A percentile compares a stretch with the other conserved stretches of the same genome.
phyloP scores from a whole-genome alignment of 2,888 invertebrate species.

The Lepas anatifera region DNA sequence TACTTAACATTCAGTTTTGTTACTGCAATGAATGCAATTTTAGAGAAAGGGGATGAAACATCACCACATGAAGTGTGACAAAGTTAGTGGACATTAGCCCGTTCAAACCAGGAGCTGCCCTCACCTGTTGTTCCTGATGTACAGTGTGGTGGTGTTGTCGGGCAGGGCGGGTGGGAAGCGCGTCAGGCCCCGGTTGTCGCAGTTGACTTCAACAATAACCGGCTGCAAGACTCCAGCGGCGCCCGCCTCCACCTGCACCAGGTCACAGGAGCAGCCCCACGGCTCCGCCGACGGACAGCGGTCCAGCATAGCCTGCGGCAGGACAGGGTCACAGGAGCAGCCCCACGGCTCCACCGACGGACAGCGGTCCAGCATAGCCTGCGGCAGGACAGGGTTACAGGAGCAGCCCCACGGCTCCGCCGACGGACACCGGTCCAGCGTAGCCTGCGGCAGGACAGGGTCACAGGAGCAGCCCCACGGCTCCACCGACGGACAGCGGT shows the following conservation, averaged over 20 bases:
- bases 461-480: too few species aligned
- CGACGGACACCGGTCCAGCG: too few species aligned
- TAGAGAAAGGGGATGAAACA: too few species aligned
- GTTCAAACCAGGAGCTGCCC: neutral
- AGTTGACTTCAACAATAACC: neutral
- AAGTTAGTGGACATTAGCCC: neutral
- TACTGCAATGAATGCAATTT: too few species aligned
- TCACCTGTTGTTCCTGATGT: neutral
- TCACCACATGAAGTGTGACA: neutral
- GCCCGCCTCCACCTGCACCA: neutral
- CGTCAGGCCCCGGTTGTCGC: neutral
- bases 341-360: neutral
- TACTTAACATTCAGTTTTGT: too few species aligned
- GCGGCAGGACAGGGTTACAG: neutral
- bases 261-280: conserved; percentile 5
- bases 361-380: neutral
- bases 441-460: too few species aligned
- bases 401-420: too few species aligned
- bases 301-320: neutral
- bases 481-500: too few species aligned
- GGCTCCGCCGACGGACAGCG: neutral
- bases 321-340: neutral
- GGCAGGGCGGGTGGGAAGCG: neutral
- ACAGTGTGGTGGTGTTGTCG: neutral
- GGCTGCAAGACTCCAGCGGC: neutral